Conservation (phyloP, 2,888 invertebrate species). For the Tetragnatha montana region DNA sequence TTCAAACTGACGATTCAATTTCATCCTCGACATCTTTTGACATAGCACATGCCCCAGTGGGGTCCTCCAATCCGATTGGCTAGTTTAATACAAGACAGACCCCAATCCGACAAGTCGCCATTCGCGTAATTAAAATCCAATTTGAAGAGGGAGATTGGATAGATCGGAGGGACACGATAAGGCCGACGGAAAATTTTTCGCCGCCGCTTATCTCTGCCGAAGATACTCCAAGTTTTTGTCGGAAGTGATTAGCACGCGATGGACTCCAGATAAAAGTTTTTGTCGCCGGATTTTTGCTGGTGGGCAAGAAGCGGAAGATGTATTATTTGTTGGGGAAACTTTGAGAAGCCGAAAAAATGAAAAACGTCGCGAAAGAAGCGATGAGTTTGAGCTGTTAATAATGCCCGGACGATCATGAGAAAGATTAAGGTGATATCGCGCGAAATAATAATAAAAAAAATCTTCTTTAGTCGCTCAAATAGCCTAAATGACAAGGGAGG, state of each 20-base stretch:
- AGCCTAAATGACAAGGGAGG: too few species aligned
- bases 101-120: slow-evolving; percentile 10
- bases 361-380: not conserved
- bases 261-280: not conserved
- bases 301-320: not conserved
- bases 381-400: too few species aligned
- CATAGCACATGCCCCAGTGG: too few species aligned
- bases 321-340: not conserved
- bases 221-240: not conserved
- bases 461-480: too few species aligned
- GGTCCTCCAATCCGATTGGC: too few species aligned
- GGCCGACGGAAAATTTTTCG: slow-evolving; percentile 14
- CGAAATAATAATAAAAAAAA: too few species aligned
- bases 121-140: slow-evolving; percentile 51
- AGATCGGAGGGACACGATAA: slow-evolving; percentile 36
- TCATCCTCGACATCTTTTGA: too few species aligned
- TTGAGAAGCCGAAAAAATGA: not conserved
- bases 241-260: slow-evolving; percentile 43
- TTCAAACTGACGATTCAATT: too few species aligned
- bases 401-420: too few species aligned
- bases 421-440: too few species aligned
- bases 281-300: not conserved
- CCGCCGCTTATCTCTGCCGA: slow-evolving; percentile 25
- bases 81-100: too few species aligned
- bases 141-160: slow-evolving; percentile 43